These are phyloP conservation scores for Calidris pygmaea DNA, from an alignment of 2,113 vertebrate genomes.

Conservation along the genomic window DNA sequence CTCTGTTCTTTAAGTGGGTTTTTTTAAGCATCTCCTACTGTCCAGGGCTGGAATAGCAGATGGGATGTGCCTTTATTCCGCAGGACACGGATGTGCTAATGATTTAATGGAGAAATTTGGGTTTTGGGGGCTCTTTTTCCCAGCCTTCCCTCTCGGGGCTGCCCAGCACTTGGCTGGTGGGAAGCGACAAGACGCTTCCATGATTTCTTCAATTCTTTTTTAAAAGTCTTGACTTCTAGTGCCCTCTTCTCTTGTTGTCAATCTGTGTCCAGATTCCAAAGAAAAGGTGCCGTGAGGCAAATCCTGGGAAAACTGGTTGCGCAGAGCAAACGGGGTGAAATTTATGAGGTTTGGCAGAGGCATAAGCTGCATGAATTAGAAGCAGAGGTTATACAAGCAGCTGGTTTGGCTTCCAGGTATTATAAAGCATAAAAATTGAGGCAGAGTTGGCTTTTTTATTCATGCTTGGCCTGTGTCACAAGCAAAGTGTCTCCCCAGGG, in stretches of 20 bases:
- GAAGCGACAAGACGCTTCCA: neutral
- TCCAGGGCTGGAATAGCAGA: neutral
- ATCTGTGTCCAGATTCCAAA: neutral
- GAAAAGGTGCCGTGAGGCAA: neutral
- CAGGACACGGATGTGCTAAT: accelerated
- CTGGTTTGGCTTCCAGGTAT: neutral
- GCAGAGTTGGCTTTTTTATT: neutral
- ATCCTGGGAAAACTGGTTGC: neutral
- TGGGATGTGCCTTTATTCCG: accelerated
- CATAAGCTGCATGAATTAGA: accelerated
- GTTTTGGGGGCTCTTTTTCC: too few relatives aligned
- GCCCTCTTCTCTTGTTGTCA: neutral
- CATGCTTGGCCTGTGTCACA: accelerated
- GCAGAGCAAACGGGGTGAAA: accelerated
- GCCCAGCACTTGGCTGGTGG: neutral
- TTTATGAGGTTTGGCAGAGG: neutral
- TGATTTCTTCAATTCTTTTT: neutral
- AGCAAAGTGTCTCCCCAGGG: neutral
- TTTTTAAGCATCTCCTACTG: neutral
- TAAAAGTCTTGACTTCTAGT: neutral
- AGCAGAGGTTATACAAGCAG: neutral
- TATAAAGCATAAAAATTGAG: neutral
- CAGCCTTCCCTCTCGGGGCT: neutral
- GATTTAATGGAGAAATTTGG: too few relatives aligned
- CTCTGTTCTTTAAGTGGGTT: accelerated